Evolutionary conservation across 1,140 invertebrate genomes (phyloP).

Genomic region (Trichomalopsis sarcophagae): DNA sequence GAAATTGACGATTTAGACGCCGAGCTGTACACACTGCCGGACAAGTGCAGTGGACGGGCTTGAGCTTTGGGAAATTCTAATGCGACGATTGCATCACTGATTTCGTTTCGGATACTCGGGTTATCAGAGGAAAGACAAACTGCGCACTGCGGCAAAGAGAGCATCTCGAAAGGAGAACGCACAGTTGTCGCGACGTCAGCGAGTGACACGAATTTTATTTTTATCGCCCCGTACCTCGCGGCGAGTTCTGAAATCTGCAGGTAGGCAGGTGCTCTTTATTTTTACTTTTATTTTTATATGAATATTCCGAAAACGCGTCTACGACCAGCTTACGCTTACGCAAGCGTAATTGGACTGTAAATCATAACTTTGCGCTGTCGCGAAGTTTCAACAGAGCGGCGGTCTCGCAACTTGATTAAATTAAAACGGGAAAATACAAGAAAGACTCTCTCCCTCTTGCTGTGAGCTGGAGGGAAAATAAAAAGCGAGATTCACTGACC

Average conservation of each 20-base stretch:
- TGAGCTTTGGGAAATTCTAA: neutral
- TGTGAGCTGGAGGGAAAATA: neutral
- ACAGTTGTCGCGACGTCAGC: neutral
- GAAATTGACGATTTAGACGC: slow-evolving; percentile 17
- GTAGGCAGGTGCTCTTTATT: neutral
- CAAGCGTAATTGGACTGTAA: too few relatives aligned
- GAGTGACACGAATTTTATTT: slow-evolving; percentile 31
- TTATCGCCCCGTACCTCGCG: slow-evolving; percentile 1
- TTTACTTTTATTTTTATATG: too few relatives aligned
- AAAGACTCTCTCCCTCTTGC: too few relatives aligned
- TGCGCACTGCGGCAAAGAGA: too few relatives aligned
- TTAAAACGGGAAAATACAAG: too few relatives aligned
- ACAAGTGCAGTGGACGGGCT: too few relatives aligned
- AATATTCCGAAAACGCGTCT: neutral
- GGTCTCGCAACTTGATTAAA: too few relatives aligned
- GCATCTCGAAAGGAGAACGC: neutral
- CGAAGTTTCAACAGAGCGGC: too few relatives aligned
- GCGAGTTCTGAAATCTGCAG: slow-evolving; percentile 1
- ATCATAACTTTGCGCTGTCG: too few relatives aligned
- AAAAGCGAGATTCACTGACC: neutral
- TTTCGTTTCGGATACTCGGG: neutral
- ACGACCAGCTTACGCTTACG: too few relatives aligned
- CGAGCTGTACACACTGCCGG: neutral
- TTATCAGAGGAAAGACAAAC: neutral
- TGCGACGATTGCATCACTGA: neutral